These are phyloP conservation scores for Drosophila sp. DNA, from an alignment of 1,140 invertebrate genomes.

Conservation along the genomic window DNA sequence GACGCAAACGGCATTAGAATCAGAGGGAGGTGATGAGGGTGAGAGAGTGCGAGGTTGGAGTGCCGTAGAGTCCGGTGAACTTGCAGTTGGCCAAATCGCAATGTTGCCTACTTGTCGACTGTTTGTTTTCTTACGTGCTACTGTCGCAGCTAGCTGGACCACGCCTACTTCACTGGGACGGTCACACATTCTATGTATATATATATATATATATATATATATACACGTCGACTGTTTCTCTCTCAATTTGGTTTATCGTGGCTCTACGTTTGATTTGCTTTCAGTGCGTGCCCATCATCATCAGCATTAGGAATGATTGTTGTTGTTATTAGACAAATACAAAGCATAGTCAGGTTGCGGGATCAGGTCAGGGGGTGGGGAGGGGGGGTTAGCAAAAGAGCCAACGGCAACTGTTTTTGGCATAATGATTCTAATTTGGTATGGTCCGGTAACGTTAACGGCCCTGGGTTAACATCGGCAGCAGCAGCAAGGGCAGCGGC, in stretches of 20 bases:
- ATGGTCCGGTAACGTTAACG: conserved; percentile 31
- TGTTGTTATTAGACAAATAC: conserved; percentile 63
- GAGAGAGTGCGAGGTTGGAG: background rate
- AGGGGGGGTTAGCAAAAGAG: conserved; percentile 20
- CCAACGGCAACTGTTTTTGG: conserved; percentile 53
- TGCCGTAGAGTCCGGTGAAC: conserved; percentile 10
- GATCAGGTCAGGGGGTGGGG: background rate
- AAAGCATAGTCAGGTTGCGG: conserved; percentile 15
- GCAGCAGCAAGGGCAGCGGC: conserved; percentile 2
- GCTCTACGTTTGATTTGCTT: conserved; percentile 63
- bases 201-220: background rate
- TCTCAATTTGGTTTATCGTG: conserved; percentile 58
- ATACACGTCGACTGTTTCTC: conserved; percentile 25
- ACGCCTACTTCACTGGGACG: background rate
- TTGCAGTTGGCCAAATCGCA: conserved; percentile 50
- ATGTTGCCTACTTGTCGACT: conserved; percentile 58
- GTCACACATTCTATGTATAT: background rate
- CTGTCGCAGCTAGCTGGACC: conserved; percentile 15
- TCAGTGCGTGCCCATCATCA: conserved; percentile 76
- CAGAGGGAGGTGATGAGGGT: background rate
- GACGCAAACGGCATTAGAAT: conserved; percentile 35
- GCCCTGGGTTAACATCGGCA: background rate
- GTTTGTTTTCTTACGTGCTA: conserved; percentile 50
- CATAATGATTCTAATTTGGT: conserved; percentile 74
- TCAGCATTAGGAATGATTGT: conserved; percentile 75